Percentiles rank a stretch among this genome's conserved stretches.
phyloP scores from a whole-genome alignment of 2,797 vertebrate genomes.

The Scomberomorus guttatus region DNA sequence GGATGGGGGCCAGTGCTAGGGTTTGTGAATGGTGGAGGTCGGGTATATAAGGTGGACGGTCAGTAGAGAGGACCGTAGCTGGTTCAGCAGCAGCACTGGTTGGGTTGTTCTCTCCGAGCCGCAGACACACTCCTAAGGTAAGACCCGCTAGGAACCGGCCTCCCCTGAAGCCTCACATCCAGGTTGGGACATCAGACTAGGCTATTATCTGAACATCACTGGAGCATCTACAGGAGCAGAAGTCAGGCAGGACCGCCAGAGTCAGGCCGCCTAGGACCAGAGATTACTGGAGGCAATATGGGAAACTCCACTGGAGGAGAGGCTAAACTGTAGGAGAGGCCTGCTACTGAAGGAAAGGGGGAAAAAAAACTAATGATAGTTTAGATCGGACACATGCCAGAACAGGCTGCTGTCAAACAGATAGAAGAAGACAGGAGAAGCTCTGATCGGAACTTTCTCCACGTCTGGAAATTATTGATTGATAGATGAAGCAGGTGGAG shows the following conservation, averaged over 20 bases:
- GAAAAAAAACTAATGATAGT: not conserved
- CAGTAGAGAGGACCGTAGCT: slow-evolving; percentile 79
- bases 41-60: slow-evolving; percentile 84
- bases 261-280: slow-evolving; percentile 29
- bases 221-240: slow-evolving; percentile 38
- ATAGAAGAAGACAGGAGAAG: not conserved
- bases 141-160: slow-evolving; percentile 67
- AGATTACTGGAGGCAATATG: slow-evolving; percentile 18
- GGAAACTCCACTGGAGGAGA: slow-evolving; percentile 22
- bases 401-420: not conserved
- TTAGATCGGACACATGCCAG: not conserved
- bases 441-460: not conserved
- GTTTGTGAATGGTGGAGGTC: slow-evolving; percentile 82
- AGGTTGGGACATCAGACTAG: slow-evolving; percentile 47
- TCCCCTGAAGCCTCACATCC: slow-evolving; percentile 49
- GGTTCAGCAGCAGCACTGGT: slow-evolving; percentile 86
- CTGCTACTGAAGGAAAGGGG: not conserved
- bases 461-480: not conserved
- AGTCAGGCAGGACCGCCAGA: slow-evolving; percentile 30
- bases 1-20: slow-evolving; percentile 81
- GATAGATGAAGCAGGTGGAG: not conserved
- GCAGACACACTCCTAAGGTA: slow-evolving; percentile 87
- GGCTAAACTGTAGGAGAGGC: slow-evolving; percentile 31
- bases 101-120: slow-evolving; percentile 85
- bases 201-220: slow-evolving; percentile 13